phyloP scores from a whole-genome alignment of 2,888 invertebrate genomes.

The Stenichneumon culpator region DNA sequence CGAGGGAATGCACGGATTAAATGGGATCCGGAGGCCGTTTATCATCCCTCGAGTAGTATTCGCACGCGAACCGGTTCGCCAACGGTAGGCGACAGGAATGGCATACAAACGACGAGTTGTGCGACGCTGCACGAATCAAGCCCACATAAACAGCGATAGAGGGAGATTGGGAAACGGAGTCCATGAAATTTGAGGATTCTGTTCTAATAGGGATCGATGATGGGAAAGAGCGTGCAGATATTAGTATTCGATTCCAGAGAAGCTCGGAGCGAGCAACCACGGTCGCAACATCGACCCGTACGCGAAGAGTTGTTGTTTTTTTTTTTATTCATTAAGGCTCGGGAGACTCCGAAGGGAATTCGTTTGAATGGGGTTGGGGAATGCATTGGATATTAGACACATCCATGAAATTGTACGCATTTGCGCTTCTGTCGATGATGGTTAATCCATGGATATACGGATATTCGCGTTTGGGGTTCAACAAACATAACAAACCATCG shows the following conservation, averaged over 20 bases:
- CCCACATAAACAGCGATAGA: conserved; percentile 13
- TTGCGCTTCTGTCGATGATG: too few relatives aligned
- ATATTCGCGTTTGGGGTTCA: too few relatives aligned
- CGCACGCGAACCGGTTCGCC: conserved; percentile 56
- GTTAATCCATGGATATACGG: too few relatives aligned
- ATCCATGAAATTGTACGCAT: too few relatives aligned
- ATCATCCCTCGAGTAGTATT: conserved; percentile 71
- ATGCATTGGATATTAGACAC: too few relatives aligned
- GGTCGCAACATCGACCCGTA: neutral
- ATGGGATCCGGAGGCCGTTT: conserved; percentile 72
- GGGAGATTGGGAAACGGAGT: neutral
- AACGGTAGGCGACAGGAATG: neutral
- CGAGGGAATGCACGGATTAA: conserved; percentile 75
- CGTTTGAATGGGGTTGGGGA: neutral
- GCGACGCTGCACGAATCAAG: neutral
- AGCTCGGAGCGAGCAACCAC: neutral
- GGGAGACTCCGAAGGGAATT: neutral
- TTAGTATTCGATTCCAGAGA: neutral
- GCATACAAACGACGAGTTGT: conserved; percentile 30
- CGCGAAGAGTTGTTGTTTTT: neutral
- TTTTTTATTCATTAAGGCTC: neutral
- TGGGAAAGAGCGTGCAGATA: neutral
- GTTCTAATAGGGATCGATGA: neutral
- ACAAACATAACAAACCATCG: too few relatives aligned
- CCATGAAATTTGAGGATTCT: neutral